Conservation (phyloP, 1,140 invertebrate species). For the Heliconius eleuchia region DNA sequence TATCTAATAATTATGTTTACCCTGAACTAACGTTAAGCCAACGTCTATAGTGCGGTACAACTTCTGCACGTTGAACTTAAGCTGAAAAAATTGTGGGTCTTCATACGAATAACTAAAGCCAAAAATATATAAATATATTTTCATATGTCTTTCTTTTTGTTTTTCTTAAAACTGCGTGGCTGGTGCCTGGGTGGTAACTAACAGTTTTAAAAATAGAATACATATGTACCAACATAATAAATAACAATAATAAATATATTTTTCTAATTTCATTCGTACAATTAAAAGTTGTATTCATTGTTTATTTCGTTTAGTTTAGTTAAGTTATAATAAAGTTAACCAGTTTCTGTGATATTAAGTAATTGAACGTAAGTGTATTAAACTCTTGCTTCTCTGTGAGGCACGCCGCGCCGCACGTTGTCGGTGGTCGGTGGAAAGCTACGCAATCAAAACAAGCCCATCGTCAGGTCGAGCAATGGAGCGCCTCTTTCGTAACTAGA, state of each 20-base stretch:
- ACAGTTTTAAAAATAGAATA: too few species aligned
- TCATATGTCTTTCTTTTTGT: too few species aligned
- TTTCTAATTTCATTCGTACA: too few species aligned
- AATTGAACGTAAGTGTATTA: slow-evolving; percentile 27
- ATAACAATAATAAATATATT: too few species aligned
- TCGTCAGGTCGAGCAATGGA: slow-evolving; percentile 36
- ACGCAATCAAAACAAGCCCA: slow-evolving; percentile 31
- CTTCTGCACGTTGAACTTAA: neutral
- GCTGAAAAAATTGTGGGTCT: too few species aligned
- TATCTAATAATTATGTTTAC: neutral
- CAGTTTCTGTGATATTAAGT: slow-evolving; percentile 5
- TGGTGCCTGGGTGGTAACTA: too few species aligned
- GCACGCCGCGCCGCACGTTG: neutral
- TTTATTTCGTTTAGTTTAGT: too few species aligned
- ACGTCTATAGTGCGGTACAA: neutral
- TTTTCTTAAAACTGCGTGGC: too few species aligned
- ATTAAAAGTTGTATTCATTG: too few species aligned
- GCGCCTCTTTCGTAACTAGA: slow-evolving; percentile 69
- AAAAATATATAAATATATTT: too few species aligned
- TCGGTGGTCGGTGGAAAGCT: slow-evolving; percentile 20
- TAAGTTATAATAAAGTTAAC: neutral
- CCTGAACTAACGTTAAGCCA: neutral
- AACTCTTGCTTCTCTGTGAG: slow-evolving; percentile 22
- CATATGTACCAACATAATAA: too few species aligned
- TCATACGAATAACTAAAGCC: too few species aligned